Percentiles rank a stretch among this genome's conserved stretches.
These are phyloP conservation scores for Bathynomus jamesi DNA, from an alignment of 1,140 invertebrate species.

Conservation along the genomic window DNA sequence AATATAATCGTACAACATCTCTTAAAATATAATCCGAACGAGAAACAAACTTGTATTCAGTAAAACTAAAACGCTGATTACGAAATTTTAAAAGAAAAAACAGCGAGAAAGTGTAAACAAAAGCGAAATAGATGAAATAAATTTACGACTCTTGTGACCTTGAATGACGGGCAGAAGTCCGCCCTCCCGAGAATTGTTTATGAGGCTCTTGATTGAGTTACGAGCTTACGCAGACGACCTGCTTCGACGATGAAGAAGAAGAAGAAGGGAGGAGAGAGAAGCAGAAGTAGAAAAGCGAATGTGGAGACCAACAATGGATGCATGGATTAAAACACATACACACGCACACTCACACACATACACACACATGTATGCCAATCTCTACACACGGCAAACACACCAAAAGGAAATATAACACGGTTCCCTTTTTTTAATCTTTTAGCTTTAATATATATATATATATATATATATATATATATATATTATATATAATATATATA, in stretches of 20 bases:
- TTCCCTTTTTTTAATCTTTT: too few species aligned
- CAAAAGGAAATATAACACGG: too few species aligned
- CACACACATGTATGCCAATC: too few species aligned
- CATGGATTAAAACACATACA: too few species aligned
- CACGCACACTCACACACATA: too few species aligned
- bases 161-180: neutral
- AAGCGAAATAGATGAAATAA: neutral
- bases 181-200: neutral
- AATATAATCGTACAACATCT: neutral
- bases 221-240: neutral
- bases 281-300: neutral
- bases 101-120: neutral
- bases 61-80: neutral
- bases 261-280: neutral
- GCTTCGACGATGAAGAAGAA: neutral
- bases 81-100: neutral
- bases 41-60: too few species aligned
- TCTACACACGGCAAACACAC: too few species aligned
- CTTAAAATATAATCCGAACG: neutral
- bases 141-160: neutral
- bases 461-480: too few species aligned
- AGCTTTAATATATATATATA: too few species aligned
- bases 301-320: too few species aligned
- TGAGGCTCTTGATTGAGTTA: neutral
- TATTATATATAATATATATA: too few species aligned